Conservation (phyloP, 2,113 vertebrate species). For the Ceratotherium simum region DNA sequence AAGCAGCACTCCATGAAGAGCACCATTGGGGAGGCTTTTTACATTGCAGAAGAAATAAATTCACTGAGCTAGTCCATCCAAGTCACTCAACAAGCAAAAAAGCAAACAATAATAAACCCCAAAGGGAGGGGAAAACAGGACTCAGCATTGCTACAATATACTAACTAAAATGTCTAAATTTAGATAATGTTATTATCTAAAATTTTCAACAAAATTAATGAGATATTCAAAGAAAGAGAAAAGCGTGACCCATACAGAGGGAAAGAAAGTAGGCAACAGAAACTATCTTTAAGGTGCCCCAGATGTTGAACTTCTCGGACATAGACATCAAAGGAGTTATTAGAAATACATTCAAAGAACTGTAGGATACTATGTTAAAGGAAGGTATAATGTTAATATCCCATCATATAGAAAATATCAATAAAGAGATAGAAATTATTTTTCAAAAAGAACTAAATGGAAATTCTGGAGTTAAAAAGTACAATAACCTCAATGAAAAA, state of each 20-base stretch:
- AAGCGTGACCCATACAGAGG: not conserved
- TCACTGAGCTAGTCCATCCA: not conserved
- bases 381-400: not conserved
- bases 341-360: not conserved
- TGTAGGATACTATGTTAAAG: not conserved
- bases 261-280: not conserved
- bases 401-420: not conserved
- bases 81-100: not conserved
- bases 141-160: not conserved
- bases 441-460: not conserved
- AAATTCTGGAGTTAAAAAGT: not conserved
- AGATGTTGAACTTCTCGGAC: too few species aligned
- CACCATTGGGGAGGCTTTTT: not conserved
- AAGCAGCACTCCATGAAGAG: not conserved
- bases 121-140: not conserved
- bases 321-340: too few species aligned
- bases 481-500: not conserved
- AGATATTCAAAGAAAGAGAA: not conserved
- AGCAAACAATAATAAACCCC: not conserved
- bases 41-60: not conserved
- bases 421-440: not conserved
- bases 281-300: too few species aligned
- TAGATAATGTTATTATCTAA: not conserved
- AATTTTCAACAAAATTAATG: not conserved
- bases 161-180: not conserved